Evolutionary conservation across 1,140 invertebrate genomes (phyloP), one percentile per base, ranked within the genome.

Genomic region (Plectrocnemia conspersa): DNA sequence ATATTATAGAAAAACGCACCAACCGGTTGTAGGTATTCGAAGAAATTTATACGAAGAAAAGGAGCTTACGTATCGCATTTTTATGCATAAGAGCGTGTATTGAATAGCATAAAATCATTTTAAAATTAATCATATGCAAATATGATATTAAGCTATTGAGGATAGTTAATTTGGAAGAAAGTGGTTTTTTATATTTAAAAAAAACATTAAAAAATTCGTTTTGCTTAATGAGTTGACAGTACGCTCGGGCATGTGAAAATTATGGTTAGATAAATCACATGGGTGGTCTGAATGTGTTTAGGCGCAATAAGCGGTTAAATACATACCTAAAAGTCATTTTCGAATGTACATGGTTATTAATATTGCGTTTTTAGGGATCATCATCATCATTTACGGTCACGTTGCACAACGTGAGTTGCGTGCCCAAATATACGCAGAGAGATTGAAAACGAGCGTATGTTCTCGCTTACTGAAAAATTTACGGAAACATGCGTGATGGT

Each of bases 311-410:
- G 38, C 22, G 21, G n/a, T 47, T 38, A 22, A 50, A 38, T 27
- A 50, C 29, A 50, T 13, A 19, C 25, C 24, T 47, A 11, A 5
- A 18, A 47, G 44, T 47, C 16, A 23, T 47, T 33, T 25, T 25
- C 42, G 5, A 21, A 36, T 27, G 33, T 38, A 38, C 33, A 50
- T 23, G 38, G 13, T 36, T 27, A 45, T 50, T 50, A 50, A 38
- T 38, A 50, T 36, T 50, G 33, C 47, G 33, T 50, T 50, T 50
- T n/a, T 50, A n/a, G 47, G 47, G 18, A 50, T 50, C 47, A 50
- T 50, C 47, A 48, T 48, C 46, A 50, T 50, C 47, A 50, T 50
- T 50, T 50, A 50, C 32, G 47, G 33, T 36, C 47, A 16, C 44
- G 21, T 50, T 50, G 25, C 47, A 50, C 16, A 47, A 47, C 29